phyloP scores from a whole-genome alignment of 2,797 vertebrate species.

The Distichodus sexfasciatus region DNA sequence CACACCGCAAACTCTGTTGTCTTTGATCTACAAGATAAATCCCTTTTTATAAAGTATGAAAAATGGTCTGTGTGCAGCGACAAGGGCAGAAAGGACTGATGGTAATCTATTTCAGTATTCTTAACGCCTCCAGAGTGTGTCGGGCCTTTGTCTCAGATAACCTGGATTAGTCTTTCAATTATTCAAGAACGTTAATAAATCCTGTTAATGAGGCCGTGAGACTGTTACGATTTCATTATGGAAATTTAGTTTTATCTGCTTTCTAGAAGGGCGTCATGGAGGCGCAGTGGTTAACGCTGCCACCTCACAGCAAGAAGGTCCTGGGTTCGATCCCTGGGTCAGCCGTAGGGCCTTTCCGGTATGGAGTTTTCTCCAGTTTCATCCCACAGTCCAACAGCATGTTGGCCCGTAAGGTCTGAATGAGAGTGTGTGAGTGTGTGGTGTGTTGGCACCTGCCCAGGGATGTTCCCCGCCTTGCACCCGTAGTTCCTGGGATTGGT shows the following conservation, averaged over 20 bases:
- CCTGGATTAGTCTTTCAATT: constrained; percentile 18
- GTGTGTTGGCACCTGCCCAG: too few relatives aligned
- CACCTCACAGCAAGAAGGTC: too few relatives aligned
- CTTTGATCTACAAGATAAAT: constrained; percentile 7
- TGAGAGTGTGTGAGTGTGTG: too few relatives aligned
- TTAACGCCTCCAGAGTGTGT: neutral
- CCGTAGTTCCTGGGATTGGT: too few relatives aligned
- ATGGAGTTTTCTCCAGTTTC: too few relatives aligned
- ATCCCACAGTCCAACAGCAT: too few relatives aligned
- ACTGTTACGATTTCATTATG: constrained; percentile 14
- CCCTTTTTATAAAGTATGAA: neutral
- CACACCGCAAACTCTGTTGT: neutral
- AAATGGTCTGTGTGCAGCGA: neutral
- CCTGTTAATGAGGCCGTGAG: constrained; percentile 17
- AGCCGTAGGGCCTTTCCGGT: too few relatives aligned
- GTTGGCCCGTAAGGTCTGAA: too few relatives aligned
- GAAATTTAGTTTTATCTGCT: neutral
- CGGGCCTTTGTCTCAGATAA: neutral
- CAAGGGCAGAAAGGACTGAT: neutral
- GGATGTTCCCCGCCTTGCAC: too few relatives aligned
- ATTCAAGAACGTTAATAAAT: constrained; percentile 15
- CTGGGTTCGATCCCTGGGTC: too few relatives aligned
- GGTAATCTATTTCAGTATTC: neutral
- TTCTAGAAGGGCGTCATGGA: neutral
- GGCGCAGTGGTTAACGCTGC: too few relatives aligned